A percentile compares a stretch with the other conserved stretches of the same genome.
phyloP scores from a whole-genome alignment of 1,140 invertebrate genomes.

The Anastrepha ludens region DNA sequence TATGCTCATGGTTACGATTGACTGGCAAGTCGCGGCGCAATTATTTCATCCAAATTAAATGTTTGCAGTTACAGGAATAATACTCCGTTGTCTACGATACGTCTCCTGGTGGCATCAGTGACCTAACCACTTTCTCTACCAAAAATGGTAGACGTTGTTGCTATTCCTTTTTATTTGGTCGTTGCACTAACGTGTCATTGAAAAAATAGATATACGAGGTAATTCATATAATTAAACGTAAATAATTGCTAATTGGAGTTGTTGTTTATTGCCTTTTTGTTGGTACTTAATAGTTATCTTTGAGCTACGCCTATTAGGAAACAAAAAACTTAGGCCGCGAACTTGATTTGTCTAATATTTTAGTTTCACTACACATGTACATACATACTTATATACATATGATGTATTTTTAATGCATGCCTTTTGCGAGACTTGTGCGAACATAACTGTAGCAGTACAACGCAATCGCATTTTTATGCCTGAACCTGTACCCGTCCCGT shows the following conservation, averaged over 20 bases:
- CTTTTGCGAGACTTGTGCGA: background rate
- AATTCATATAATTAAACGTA: background rate
- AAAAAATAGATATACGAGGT: background rate
- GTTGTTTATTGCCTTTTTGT: background rate
- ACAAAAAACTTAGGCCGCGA: constrained; percentile 39
- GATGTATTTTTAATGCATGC: too few species aligned
- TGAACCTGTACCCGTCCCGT: constrained; percentile 2
- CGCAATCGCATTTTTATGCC: constrained; percentile 18
- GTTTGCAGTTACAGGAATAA: background rate
- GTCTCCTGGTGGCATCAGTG: background rate
- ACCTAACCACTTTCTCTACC: constrained; percentile 4
- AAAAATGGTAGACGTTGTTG: background rate
- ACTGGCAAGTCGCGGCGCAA: constrained; percentile 55
- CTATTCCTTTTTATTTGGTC: constrained; percentile 1
- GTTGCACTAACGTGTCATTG: background rate
- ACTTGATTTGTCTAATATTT: constrained; percentile 16
- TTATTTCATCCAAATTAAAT: background rate
- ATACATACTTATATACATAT: background rate
- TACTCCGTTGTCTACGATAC: background rate
- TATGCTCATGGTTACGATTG: constrained; percentile 63
- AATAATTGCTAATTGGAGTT: background rate
- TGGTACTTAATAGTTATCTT: background rate
- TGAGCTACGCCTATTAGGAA: background rate
- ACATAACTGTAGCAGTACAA: constrained; percentile 1
- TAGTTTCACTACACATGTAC: background rate